Conservation (phyloP, 2,888 invertebrate genomes). For the Xestoiulus laeticollis region DNA sequence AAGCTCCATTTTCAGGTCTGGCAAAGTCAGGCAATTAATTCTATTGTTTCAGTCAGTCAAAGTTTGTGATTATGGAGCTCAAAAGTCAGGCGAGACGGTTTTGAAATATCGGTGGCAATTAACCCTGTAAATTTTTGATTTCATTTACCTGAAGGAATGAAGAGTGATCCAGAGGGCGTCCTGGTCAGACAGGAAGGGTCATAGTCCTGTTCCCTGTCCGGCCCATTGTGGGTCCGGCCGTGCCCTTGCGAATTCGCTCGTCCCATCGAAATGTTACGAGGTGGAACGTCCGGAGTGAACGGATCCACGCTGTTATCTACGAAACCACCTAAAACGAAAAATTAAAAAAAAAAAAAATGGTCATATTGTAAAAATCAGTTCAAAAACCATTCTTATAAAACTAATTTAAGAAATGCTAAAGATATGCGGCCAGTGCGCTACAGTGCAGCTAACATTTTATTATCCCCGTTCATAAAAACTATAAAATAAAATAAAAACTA, state of each 20-base stretch:
- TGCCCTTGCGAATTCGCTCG: conserved; percentile 51
- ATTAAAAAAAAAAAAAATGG: conserved; percentile 46
- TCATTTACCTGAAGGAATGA: conserved; percentile 76
- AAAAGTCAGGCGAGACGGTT: no score
- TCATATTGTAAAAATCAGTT: background rate
- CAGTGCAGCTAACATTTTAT: background rate
- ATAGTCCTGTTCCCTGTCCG: conserved; percentile 57
- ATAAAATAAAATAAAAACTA: background rate
- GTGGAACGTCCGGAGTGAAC: conserved; percentile 56
- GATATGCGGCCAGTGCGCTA: background rate
- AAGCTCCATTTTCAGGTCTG: no score
- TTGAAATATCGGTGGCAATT: no score
- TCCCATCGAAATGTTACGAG: conserved; percentile 56
- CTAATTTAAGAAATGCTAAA: background rate
- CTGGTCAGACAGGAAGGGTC: conserved; percentile 85
- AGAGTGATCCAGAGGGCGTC: conserved; percentile 91
- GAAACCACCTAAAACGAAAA: conserved; percentile 55
- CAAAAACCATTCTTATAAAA: background rate
- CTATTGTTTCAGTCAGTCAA: no score
- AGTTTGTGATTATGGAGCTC: no score
- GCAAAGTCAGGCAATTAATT: no score
- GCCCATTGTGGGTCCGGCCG: conserved; percentile 38
- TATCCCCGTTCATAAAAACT: background rate
- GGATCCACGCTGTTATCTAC: conserved; percentile 55
- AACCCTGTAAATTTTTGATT: no score